phyloP scores from a whole-genome alignment of 2,888 invertebrate genomes.

The Apotomis betuletana region DNA sequence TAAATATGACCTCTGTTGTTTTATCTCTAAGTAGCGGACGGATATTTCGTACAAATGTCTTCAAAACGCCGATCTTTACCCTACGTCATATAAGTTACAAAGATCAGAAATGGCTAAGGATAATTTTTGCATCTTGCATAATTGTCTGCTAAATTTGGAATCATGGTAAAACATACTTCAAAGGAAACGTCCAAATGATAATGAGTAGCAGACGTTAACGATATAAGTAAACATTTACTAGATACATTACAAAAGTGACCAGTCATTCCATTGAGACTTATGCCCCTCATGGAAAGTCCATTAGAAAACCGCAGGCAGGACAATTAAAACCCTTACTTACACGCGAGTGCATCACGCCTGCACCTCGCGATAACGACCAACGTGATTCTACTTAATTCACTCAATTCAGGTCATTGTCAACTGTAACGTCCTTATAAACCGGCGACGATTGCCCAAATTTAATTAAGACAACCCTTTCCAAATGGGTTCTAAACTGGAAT shows the following conservation, averaged over 20 bases:
- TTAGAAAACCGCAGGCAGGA: conserved; percentile 23
- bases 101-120: too few species aligned
- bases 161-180: too few species aligned
- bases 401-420: conserved; percentile 76
- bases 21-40: too few species aligned
- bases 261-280: conserved; percentile 16
- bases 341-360: conserved; percentile 52
- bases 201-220: too few species aligned
- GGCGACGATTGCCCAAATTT: conserved; percentile 79
- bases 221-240: too few species aligned
- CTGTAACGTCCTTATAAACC: conserved; percentile 69
- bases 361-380: conserved; percentile 66
- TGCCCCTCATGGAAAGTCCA: conserved; percentile 20
- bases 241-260: not conserved
- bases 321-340: conserved; percentile 26
- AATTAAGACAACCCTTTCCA: conserved; percentile 68
- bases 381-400: conserved; percentile 78
- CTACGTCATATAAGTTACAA: too few species aligned
- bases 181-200: too few species aligned
- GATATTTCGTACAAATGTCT: too few species aligned
- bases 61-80: too few species aligned
- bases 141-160: too few species aligned
- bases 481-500: conserved; percentile 72
- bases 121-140: too few species aligned
- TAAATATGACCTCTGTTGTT: too few species aligned